Conservation (phyloP, 2,797 vertebrate species). For the Myotis pilosus region DNA sequence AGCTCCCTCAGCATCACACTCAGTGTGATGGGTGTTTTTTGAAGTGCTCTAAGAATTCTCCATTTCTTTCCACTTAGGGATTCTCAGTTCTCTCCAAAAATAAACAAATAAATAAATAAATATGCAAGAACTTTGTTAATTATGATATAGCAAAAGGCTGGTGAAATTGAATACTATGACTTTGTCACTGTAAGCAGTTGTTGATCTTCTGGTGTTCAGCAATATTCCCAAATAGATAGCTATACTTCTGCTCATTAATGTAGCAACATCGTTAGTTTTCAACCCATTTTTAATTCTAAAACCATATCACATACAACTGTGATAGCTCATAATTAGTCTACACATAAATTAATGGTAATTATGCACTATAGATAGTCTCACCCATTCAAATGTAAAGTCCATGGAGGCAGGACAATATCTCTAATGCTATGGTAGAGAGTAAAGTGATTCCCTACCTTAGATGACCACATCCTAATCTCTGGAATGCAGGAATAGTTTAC, state of each 20-base stretch:
- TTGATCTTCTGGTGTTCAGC: not conserved
- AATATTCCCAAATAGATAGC: not conserved
- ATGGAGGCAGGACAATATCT: not conserved
- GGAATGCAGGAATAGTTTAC: not conserved
- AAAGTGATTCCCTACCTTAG: accelerated
- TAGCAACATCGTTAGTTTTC: not conserved
- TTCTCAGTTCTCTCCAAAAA: not conserved
- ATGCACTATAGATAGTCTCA: not conserved
- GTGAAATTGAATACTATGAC: not conserved
- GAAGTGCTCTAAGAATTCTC: not conserved
- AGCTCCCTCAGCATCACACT: not conserved
- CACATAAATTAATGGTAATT: not conserved
- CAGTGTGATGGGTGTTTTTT: not conserved
- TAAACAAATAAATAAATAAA: too few species aligned
- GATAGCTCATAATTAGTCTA: not conserved
- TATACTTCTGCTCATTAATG: not conserved
- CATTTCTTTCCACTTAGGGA: not conserved
- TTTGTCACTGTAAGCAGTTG: not conserved
- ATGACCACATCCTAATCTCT: not conserved
- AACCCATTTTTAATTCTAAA: not conserved
- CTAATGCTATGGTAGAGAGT: not conserved
- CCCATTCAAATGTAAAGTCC: not conserved
- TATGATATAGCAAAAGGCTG: not conserved
- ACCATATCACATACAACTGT: not conserved
- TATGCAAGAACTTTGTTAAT: not conserved